A percentile compares a stretch with the other conserved stretches of the same genome.
These are phyloP conservation scores for Takifugu rubripes DNA, from an alignment of 2,797 vertebrate species.

Conservation along the genomic window DNA sequence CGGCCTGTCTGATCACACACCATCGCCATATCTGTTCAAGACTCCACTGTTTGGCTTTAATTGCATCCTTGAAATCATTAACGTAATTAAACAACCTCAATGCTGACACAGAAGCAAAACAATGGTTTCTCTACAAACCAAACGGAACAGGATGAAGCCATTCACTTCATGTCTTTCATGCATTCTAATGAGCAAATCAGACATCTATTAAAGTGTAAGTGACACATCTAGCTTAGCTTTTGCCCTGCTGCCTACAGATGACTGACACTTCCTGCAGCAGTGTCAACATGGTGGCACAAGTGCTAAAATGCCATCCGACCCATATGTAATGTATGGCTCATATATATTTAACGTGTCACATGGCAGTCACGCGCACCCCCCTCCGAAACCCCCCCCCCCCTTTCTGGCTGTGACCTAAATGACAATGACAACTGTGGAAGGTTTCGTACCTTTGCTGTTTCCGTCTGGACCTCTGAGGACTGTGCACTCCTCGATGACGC, in stretches of 20 bases:
- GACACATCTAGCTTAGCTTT: slow-evolving; percentile 2
- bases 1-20: background rate
- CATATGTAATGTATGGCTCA: slow-evolving; percentile 42
- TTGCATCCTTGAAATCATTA: slow-evolving; percentile 1
- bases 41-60: background rate
- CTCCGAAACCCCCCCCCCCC: slow-evolving; percentile 22
- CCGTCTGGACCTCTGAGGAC: slow-evolving; percentile 96
- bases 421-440: slow-evolving; percentile 39
- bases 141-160: slow-evolving; percentile 10
- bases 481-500: slow-evolving; percentile 97
- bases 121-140: background rate
- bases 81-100: background rate
- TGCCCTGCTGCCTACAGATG: slow-evolving; percentile 5
- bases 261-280: slow-evolving; percentile 12
- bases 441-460: slow-evolving; percentile 94
- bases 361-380: slow-evolving; percentile 16
- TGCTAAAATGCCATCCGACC: slow-evolving; percentile 43
- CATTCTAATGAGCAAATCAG: slow-evolving; percentile 5
- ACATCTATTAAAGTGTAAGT: slow-evolving; percentile 14
- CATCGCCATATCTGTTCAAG: background rate
- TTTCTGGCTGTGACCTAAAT: slow-evolving; percentile 56
- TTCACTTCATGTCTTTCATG: background rate
- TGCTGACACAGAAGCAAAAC: background rate
- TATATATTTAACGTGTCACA: slow-evolving; percentile 20
- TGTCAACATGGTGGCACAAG: slow-evolving; percentile 2